Evolutionary conservation across 2,797 vertebrate species (phyloP), one percentile per base, ranked within the genome.

Genomic region (Balearica regulorum): DNA sequence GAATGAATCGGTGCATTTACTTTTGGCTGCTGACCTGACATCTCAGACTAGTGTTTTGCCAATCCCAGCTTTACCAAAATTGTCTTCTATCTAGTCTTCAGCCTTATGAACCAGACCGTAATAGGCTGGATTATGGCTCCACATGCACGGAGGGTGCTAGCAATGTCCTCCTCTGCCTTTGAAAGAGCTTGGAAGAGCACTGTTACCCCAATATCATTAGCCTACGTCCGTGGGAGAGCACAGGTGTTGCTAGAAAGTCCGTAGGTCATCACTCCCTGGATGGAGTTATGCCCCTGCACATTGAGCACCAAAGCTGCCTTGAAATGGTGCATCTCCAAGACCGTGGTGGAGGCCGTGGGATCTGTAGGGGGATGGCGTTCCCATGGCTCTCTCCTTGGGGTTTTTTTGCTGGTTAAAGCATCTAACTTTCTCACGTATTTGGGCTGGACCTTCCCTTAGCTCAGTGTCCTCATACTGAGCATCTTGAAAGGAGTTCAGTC

Each of bases 261-360:
- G 10, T 18, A 58, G 76, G 13, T 54, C 33, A 7, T 49, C n/a
- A 0, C 16, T 44, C 25, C 33, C 18, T 33, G 28, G 13, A 7
- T 26, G 39, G 14, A 29, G 11, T 37, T 22, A 16, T 0, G 35
- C 10, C n/a, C 18, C 11, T 24, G 16, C 26, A 11, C 0, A 0
- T 5, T 20, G 37, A 46, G 11, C 1, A 1, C 55, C 60, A 49
- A 26, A 61, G 39, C 72, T 43, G 3, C 61, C 29, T 12, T 29
- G 37, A 22, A 48, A 33, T 25, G 25, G 19, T 44, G 6, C 15
- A 20, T 24, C 51, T 65, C 66, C 71, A 46, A 16, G 46, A 5
- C 6, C 39, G 51, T 12, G 19, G 8, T 60, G 65, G 35, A 39
- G 5, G 54, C 11, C 0, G 1, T 26, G 39, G 68, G 21, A 19